Evolutionary conservation across 37 sponge, comb jelly and placozoan genomes (phyloP).

Genomic region (Hormiphora californensis): DNA sequence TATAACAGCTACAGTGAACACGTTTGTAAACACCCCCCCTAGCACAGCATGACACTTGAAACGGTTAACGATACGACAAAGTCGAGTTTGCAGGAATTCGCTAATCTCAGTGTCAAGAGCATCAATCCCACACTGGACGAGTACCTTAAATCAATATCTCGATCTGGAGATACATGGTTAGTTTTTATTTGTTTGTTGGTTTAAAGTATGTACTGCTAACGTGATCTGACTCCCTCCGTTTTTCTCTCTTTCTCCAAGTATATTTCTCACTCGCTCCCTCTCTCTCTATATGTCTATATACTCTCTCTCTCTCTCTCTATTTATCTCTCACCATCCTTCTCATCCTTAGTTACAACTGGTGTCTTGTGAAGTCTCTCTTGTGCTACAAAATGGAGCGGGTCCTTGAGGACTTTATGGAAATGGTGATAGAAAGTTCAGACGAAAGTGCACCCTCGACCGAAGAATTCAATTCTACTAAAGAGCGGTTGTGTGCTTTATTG

Average conservation of each 20-base stretch:
- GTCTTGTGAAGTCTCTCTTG: constrained; percentile 27
- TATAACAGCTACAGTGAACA: too few relatives aligned
- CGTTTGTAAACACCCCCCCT: not conserved
- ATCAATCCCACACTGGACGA: constrained; percentile 19
- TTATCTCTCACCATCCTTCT: too few relatives aligned
- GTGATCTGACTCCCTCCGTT: too few relatives aligned
- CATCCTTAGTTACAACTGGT: constrained; percentile 52
- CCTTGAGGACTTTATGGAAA: constrained; percentile 48
- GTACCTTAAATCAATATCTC: constrained; percentile 22
- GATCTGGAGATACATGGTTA: constrained; percentile 41
- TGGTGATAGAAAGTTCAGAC: constrained; percentile 28
- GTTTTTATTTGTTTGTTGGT: not conserved
- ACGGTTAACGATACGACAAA: not conserved
- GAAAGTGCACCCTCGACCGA: constrained; percentile 12
- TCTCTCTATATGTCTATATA: too few relatives aligned
- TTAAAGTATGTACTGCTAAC: too few relatives aligned
- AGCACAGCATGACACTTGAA: constrained; percentile 10
- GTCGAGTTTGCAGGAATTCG: constrained; percentile 18
- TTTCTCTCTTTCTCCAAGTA: too few relatives aligned
- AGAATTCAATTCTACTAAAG: constrained; percentile 16
- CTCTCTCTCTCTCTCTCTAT: too few relatives aligned
- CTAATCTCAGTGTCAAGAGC: constrained; percentile 13
- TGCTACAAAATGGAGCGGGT: constrained; percentile 44
- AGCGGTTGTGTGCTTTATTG: not conserved
- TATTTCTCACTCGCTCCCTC: too few relatives aligned